Evolutionary conservation across 2,113 vertebrate species (phyloP), one percentile per base, ranked within the genome.

Genomic region (Telmatochromis sp.): DNA sequence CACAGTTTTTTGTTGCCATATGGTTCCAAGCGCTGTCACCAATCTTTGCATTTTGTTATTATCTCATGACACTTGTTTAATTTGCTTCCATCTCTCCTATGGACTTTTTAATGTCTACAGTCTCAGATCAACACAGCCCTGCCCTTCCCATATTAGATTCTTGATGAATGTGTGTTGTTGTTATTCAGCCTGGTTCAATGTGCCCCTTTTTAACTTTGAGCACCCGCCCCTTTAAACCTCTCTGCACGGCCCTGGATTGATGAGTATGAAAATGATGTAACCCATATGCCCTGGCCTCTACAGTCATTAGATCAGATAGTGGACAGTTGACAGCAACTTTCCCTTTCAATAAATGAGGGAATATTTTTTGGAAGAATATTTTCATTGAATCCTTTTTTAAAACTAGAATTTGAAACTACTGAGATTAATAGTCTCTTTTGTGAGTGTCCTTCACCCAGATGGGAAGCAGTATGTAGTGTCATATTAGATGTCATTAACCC

Each of bases 231-330:
- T 23, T 23, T 23, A 23, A 23, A 23, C 21, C 21, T 23, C 21
- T 23, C 21, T 23, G 21, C 21, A 23, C 21, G 21, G 21, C 21
- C 21, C 21, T 23, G 21, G 21, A 23, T 75, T 47, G 68, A 28
- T 47, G 68, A 47, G 23, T 75, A 75, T 75, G 23, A 47, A 47
- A 47, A 28, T 75, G 65, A 71, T 71, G n/a, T 23, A 71, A 40
- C 11, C 65, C n/a, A 71, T 13, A 14, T 71, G 68, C 21, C 21
- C 37, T 40, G 63, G 63, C 65, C 7, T 73, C 10, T 73, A 26
- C 68, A 47, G 1, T 28, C 68, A 7, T 73, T 73, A 73, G 68
- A 45, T 45, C 0, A 35, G 31, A 65, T 37, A 12, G 57, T 60
- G 28, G 57, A 60, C 21, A 73, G 21, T 17, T 73, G 21, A 17